These are phyloP conservation scores for Xyrauchen texanus DNA, from an alignment of 2,113 vertebrate genomes.

Conservation along the genomic window DNA sequence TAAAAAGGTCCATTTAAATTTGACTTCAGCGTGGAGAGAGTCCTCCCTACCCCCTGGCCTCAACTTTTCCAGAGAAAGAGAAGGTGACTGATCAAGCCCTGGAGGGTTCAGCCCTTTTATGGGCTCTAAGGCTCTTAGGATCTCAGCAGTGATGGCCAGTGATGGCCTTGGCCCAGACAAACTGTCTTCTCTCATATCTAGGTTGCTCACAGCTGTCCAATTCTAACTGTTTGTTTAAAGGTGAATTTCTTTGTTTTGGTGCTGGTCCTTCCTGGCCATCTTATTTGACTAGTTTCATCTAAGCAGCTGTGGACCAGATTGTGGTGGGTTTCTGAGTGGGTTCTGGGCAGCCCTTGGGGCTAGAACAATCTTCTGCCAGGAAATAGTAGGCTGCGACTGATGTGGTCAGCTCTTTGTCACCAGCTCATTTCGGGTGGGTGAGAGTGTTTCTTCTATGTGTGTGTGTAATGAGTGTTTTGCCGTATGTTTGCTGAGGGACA, in stretches of 20 bases:
- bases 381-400: constrained; percentile 85
- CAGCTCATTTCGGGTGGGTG: constrained; percentile 69
- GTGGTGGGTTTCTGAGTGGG: constrained; percentile 51
- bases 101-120: constrained; percentile 58
- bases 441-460: constrained; percentile 56
- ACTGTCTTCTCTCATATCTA: constrained; percentile 53
- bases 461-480: constrained; percentile 3
- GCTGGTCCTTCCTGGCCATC: constrained; percentile 45
- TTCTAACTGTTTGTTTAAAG: constrained; percentile 6
- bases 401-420: constrained; percentile 90
- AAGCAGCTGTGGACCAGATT: constrained; percentile 76
- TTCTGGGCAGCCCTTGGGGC: constrained; percentile 52
- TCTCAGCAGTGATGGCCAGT: constrained; percentile 8
- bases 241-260: constrained; percentile 16
- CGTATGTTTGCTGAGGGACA: no score
- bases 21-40: constrained; percentile 62
- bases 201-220: neutral
- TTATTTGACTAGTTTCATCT: constrained; percentile 54
- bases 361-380: constrained; percentile 69
- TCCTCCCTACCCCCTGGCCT: constrained; percentile 44
- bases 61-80: constrained; percentile 38
- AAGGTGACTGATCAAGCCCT: constrained; percentile 35
- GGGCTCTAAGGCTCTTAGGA: constrained; percentile 56
- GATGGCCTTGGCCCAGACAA: constrained; percentile 11
- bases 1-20: constrained; percentile 69